A percentile compares a stretch with the other conserved stretches of the same genome.
Conservation (phyloP, 1,140 invertebrate species). For the Drosophila ambigua region DNA sequence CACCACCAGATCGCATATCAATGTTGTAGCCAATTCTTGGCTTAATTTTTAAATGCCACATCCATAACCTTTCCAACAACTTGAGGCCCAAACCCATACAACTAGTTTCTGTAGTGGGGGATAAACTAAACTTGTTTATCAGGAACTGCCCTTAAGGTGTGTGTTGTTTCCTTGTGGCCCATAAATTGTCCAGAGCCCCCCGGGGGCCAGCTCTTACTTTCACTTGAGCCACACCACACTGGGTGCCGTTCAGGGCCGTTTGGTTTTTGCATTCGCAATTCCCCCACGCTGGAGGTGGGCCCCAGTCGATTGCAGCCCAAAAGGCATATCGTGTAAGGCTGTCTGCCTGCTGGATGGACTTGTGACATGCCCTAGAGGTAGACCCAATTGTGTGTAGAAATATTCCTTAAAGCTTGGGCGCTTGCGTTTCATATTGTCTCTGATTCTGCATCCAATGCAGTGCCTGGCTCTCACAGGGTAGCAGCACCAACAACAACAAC, state of each 20-base stretch:
- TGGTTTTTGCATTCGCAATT: conserved; percentile 43
- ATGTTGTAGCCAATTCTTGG: conserved; percentile 41
- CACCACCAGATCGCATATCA: conserved; percentile 1
- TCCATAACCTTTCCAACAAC: conserved; percentile 33
- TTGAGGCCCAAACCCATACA: conserved; percentile 17
- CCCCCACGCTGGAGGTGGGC: neutral
- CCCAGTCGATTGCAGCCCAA: conserved; percentile 14
- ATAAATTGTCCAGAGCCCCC: neutral
- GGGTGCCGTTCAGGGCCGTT: conserved; percentile 42
- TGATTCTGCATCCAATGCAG: too few species aligned
- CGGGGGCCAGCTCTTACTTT: conserved; percentile 45
- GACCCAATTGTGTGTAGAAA: too few species aligned
- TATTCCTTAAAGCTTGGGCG: too few species aligned
- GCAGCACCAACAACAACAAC: conserved; percentile 3
- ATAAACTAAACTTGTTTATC: conserved; percentile 37
- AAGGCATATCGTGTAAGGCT: conserved; percentile 1
- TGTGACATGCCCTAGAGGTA: neutral
- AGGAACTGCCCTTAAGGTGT: conserved; percentile 45
- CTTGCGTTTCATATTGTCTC: too few species aligned
- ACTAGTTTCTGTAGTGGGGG: conserved; percentile 33
- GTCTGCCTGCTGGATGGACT: too few species aligned
- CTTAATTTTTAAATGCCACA: conserved; percentile 39
- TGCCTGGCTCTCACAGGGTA: conserved; percentile 18
- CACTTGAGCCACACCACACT: conserved; percentile 16
- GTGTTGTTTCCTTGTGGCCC: conserved; percentile 36